Evolutionary conservation across 2,888 invertebrate genomes (phyloP).

Genomic region (Protodeltote pygarga): DNA sequence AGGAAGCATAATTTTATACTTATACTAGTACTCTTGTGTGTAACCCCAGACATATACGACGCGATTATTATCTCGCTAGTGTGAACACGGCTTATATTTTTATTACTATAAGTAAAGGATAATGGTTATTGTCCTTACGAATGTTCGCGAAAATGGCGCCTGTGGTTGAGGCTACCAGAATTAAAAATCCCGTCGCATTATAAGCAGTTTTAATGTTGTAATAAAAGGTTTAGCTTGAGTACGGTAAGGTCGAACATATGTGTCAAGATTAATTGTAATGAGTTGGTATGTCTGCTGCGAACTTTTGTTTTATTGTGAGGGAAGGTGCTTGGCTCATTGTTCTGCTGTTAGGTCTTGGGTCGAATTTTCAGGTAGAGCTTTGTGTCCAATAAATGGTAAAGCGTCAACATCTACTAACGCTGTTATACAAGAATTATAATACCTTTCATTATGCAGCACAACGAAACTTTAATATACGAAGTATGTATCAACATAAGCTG

Average conservation of each 20-base stretch:
- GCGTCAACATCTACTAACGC: no score
- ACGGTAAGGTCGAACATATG: constrained; percentile 33
- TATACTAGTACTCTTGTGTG: neutral
- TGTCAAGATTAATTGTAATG: constrained; percentile 29
- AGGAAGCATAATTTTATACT: no score
- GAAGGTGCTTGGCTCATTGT: constrained; percentile 7
- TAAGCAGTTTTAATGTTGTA: constrained; percentile 53
- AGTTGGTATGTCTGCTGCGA: constrained; percentile 12
- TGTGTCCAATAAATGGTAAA: no score
- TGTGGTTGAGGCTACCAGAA: constrained; percentile 25
- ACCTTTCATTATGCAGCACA: no score
- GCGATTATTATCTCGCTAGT: neutral
- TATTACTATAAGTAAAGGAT: constrained; percentile 18
- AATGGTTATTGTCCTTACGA: constrained; percentile 23
- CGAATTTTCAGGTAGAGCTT: neutral
- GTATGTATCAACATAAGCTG: no score
- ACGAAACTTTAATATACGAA: no score
- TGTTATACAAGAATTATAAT: no score
- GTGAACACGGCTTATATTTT: constrained; percentile 5
- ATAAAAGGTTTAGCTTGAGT: constrained; percentile 31
- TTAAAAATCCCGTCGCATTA: constrained; percentile 37
- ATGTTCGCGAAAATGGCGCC: constrained; percentile 22
- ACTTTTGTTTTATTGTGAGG: constrained; percentile 31
- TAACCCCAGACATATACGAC: neutral
- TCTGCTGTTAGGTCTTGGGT: neutral